These are phyloP conservation scores for Drosophila paranaensis DNA, from an alignment of 2,888 invertebrate species.

Conservation along the genomic window DNA sequence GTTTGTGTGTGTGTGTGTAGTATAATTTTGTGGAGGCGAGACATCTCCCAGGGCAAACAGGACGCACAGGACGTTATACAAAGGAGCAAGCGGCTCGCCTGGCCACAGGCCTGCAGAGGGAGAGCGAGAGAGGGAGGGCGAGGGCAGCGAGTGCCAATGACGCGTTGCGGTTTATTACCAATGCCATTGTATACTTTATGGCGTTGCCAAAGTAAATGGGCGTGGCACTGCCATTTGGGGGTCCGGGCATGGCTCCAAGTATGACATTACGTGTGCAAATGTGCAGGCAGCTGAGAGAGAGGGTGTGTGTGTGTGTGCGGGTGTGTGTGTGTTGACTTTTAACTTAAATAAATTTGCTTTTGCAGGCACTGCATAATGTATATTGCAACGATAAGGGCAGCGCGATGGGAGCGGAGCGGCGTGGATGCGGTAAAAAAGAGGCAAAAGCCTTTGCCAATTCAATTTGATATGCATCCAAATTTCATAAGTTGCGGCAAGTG, in stretches of 20 bases:
- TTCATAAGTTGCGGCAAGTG: conserved; percentile 7
- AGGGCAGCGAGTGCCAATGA: conserved; percentile 54
- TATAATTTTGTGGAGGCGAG: conserved; percentile 43
- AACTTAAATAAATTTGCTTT: conserved; percentile 71
- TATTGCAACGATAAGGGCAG: conserved; percentile 7
- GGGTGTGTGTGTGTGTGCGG: conserved; percentile 20
- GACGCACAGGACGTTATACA: conserved; percentile 37
- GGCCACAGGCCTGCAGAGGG: conserved; percentile 21
- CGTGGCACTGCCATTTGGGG: conserved; percentile 32
- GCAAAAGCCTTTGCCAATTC: conserved; percentile 40
- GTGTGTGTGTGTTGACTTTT: conserved; percentile 65
- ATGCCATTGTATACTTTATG: conserved; percentile 69
- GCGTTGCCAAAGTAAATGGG: conserved; percentile 61
- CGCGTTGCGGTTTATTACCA: conserved; percentile 75
- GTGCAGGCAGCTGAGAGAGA: conserved; percentile 23
- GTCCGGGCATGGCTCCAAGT: conserved; percentile 29
- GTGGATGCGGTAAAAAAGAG: conserved; percentile 34
- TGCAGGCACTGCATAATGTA: conserved; percentile 39
- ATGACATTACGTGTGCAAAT: conserved; percentile 63
- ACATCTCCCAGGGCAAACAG: conserved; percentile 22
- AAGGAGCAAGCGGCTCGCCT: conserved; percentile 32
- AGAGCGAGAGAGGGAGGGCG: too few relatives aligned
- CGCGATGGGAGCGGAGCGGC: too few relatives aligned
- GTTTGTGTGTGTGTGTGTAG: conserved; percentile 32
- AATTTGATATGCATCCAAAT: conserved; percentile 52